phyloP scores from a whole-genome alignment of 2,888 invertebrate species.

The Chouioia cunea region DNA sequence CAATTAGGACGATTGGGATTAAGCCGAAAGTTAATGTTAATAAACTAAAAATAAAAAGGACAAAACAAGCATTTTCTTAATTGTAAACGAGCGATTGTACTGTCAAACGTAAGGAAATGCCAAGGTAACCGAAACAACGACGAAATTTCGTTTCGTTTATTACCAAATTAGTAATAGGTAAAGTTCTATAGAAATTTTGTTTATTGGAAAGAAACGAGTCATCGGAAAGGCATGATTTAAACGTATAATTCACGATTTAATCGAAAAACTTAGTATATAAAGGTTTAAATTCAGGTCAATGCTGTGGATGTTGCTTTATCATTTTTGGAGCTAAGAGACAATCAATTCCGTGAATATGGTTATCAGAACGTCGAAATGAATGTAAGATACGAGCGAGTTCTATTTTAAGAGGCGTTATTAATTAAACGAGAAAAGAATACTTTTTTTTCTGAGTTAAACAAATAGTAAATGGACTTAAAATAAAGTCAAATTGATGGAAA shows the following conservation, averaged over 20 bases:
- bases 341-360: conserved; percentile 59
- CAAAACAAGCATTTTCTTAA: conserved; percentile 41
- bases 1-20: conserved; percentile 5
- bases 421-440: conserved; percentile 20
- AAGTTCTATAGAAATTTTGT: conserved; percentile 33
- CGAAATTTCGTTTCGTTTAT: conserved; percentile 40
- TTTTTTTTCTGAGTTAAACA: conserved; percentile 35
- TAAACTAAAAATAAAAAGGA: conserved; percentile 2
- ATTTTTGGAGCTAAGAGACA: conserved; percentile 54
- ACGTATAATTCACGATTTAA: no score
- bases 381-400: conserved; percentile 45
- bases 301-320: conserved; percentile 19
- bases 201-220: neutral
- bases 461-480: conserved; percentile 12
- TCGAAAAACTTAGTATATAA: no score
- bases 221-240: conserved; percentile 18
- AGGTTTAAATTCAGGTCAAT: no score
- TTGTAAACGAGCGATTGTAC: conserved; percentile 23
- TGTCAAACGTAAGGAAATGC: conserved; percentile 34
- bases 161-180: conserved; percentile 34
- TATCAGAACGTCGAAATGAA: conserved; percentile 48
- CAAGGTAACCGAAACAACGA: conserved; percentile 45
- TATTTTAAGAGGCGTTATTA: conserved; percentile 48
- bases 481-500: conserved; percentile 15
- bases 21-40: conserved; percentile 24